Evolutionary conservation across 2,888 invertebrate genomes (phyloP), one percentile per base, ranked within the genome.

Genomic region (Luperina testacea): DNA sequence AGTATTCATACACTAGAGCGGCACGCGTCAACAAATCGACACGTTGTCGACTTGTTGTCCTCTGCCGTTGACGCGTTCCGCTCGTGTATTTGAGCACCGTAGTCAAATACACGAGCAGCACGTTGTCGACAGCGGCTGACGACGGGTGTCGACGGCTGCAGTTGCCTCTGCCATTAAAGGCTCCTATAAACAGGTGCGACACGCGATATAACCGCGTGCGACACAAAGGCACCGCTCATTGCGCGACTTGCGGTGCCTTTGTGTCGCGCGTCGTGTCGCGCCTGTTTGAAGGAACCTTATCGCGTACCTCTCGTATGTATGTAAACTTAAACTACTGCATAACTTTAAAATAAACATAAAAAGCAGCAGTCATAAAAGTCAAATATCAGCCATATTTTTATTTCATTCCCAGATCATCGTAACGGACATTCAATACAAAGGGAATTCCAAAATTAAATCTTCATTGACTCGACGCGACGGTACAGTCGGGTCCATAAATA

Each of bases 401-500:
- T 81, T 85, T 11, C 71, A 82, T 71, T 71, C 53, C 15, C 27
- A 57, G 17, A 78, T 76, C 59, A 78, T 71, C 15, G 67, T 59
- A 81, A 74, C 67, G 64, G 6, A 61, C 64, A 71, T 80, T 69
- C 75, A 81, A 71, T 77, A 80, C 71, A 78, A 78, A 83, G 70
- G 32, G 69, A 73, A 80, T 78, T 68, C 71, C 61, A 75, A 81
- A 88, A 83, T 87, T 88, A 76, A 85, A 80, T 81, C 83, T 85
- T 80, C 80, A 87, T 83, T 81, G 80, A 75, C 83, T 82, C 59
- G 67, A 63, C 65, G 78, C 81, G 42, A 69, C 74, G 64, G 80
- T 76, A 83, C 77, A 80, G 67, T 76, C 83, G 75, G 80, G 87
- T 89, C 84, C 89, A 90, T 91, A 91, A 91, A 91, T 91, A 91